Conservation (phyloP, 2,797 vertebrate genomes). For the Cryptoblepharus egeriae region DNA sequence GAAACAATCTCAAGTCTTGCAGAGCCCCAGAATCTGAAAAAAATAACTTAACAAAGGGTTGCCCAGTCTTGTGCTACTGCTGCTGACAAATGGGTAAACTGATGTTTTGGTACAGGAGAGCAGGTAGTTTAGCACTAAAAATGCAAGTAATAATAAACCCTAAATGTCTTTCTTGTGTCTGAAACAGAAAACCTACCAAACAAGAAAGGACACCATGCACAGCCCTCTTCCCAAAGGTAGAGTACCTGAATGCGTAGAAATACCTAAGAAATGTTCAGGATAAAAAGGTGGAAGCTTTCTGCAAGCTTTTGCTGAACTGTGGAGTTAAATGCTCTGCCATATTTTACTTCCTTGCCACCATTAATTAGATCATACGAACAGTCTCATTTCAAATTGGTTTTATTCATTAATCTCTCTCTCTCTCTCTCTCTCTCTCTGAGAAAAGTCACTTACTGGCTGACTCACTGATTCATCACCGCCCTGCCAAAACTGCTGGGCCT, state of each 20-base stretch:
- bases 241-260: not conserved
- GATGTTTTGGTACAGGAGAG: not conserved
- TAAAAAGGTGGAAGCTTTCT: not conserved
- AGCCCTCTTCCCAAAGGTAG: not conserved
- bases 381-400: conserved; percentile 42
- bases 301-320: not conserved
- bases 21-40: no score
- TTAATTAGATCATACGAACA: not conserved
- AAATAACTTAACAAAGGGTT: conserved; percentile 10
- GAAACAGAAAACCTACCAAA: not conserved
- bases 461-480: no score
- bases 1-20: conserved; percentile 62
- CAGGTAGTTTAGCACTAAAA: no score
- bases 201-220: not conserved
- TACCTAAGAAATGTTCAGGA: no score
- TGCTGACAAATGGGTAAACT: not conserved
- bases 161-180: not conserved
- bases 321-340: conserved; percentile 5
- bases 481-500: no score
- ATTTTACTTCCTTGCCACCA: not conserved
- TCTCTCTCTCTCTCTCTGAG: no score
- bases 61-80: not conserved
- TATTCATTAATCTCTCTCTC: conserved; percentile 52
- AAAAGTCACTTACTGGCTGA: no score
- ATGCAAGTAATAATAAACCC: no score